Evolutionary conservation across 2,888 invertebrate genomes (phyloP).

Genomic region (Nephrotoma guestfalica): DNA sequence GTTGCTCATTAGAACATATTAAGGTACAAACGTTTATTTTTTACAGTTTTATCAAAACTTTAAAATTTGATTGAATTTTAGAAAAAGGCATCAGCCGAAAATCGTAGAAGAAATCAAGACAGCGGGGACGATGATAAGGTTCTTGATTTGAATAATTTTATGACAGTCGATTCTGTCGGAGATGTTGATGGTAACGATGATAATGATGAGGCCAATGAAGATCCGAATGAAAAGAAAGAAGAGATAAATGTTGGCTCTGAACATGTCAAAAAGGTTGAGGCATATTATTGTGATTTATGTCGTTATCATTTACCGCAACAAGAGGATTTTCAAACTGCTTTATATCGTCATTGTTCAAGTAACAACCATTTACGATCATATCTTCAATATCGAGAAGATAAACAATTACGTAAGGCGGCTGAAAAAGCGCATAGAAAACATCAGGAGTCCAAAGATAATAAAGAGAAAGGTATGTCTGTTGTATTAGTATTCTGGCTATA

Average conservation of each 20-base stretch:
- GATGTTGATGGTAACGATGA: constrained; percentile 55
- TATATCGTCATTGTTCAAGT: constrained; percentile 58
- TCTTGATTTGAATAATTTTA: constrained; percentile 68
- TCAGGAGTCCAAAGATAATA: constrained; percentile 23
- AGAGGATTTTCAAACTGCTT: constrained; percentile 43
- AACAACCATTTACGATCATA: constrained; percentile 63
- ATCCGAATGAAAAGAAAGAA: constrained; percentile 45
- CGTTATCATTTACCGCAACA: constrained; percentile 53
- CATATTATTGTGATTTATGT: constrained; percentile 67
- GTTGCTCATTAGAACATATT: constrained; percentile 66
- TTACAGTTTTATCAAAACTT: neutral
- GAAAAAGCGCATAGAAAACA: constrained; percentile 50
- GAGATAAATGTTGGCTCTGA: constrained; percentile 63
- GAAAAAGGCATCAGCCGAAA: constrained; percentile 40
- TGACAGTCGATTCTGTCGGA: constrained; percentile 79
- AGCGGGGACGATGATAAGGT: constrained; percentile 55
- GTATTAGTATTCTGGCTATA: neutral
- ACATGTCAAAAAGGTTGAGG: constrained; percentile 62
- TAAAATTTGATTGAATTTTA: constrained; percentile 17
- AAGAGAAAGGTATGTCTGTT: constrained; percentile 9
- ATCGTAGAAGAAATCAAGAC: constrained; percentile 32
- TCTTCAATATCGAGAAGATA: constrained; percentile 62
- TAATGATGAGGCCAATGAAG: constrained; percentile 37
- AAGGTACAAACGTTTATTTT: constrained; percentile 36
- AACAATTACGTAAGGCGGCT: constrained; percentile 54